phyloP scores from a whole-genome alignment of 2,113 vertebrate species.

The Labeo catla region DNA sequence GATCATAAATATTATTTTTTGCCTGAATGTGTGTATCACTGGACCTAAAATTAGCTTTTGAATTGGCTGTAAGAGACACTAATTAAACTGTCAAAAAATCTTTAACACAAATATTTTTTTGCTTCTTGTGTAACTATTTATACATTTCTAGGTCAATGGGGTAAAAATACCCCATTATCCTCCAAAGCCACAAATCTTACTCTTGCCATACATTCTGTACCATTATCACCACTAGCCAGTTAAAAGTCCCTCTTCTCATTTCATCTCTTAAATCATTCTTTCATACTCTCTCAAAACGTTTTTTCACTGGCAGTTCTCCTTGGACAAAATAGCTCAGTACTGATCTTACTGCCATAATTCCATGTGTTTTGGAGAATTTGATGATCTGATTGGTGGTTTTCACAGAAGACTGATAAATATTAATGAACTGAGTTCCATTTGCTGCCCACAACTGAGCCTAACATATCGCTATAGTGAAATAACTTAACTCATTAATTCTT shows the following conservation, averaged over 20 bases:
- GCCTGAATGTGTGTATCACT: conserved; percentile 16
- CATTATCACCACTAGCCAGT: conserved; percentile 57
- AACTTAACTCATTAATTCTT: conserved; percentile 48
- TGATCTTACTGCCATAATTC: conserved; percentile 37
- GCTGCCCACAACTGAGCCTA: conserved; percentile 57
- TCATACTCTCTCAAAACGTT: background rate
- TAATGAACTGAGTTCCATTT: conserved; percentile 47
- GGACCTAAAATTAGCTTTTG: conserved; percentile 10
- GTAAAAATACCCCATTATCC: conserved; percentile 45
- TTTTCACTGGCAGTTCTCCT: conserved; percentile 1
- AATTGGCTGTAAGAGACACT: conserved; percentile 61
- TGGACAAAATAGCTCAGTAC: background rate
- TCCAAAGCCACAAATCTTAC: conserved; percentile 56
- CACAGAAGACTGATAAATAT: conserved; percentile 45
- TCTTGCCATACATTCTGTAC: conserved; percentile 43
- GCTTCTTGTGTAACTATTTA: conserved; percentile 45
- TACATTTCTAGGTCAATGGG: conserved; percentile 13
- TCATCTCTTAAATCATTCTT: conserved; percentile 26
- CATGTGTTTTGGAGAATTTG: conserved; percentile 46
- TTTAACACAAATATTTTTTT: conserved; percentile 27
- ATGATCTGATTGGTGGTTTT: conserved; percentile 35
- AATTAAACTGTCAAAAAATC: conserved; percentile 60
- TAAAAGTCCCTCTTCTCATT: conserved; percentile 59
- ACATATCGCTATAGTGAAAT: conserved; percentile 34
- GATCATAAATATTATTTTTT: conserved; percentile 72